These are phyloP conservation scores for Anoura caudifer DNA, from an alignment of 2,113 vertebrate species.

Conservation along the genomic window DNA sequence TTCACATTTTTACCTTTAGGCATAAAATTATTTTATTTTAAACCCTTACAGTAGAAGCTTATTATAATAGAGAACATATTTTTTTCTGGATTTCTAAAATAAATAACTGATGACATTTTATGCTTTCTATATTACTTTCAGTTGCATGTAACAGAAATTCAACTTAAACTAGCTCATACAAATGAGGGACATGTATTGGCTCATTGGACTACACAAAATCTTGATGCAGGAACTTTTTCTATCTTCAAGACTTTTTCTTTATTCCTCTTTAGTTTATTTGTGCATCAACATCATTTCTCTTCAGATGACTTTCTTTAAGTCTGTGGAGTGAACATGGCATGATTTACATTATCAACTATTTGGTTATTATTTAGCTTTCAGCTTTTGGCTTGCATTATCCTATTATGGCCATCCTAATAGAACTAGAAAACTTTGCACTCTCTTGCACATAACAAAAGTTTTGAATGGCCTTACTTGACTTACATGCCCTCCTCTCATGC, in stretches of 20 bases:
- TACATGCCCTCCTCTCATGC: background rate
- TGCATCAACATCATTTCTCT: background rate
- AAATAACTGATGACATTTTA: background rate
- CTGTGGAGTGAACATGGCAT: background rate
- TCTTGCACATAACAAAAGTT: background rate
- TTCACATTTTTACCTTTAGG: background rate
- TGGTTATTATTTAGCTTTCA: background rate
- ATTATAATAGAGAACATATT: background rate
- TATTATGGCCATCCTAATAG: background rate
- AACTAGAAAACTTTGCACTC: background rate
- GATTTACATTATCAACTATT: background rate
- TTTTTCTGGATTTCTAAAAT: background rate
- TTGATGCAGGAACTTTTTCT: background rate
- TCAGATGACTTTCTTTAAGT: background rate
- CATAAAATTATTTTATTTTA: slow-evolving; percentile 30
- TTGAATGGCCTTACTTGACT: background rate
- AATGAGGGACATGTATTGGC: background rate
- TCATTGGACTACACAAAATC: background rate
- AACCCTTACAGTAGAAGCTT: background rate
- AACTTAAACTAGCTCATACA: background rate
- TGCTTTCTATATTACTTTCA: background rate
- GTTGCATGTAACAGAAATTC: background rate
- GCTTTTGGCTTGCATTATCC: background rate
- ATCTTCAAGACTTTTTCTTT: background rate
- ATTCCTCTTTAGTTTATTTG: background rate